Evolutionary conservation across 2,888 invertebrate genomes (phyloP).

Genomic region (Chaetogeoica ovagalla): DNA sequence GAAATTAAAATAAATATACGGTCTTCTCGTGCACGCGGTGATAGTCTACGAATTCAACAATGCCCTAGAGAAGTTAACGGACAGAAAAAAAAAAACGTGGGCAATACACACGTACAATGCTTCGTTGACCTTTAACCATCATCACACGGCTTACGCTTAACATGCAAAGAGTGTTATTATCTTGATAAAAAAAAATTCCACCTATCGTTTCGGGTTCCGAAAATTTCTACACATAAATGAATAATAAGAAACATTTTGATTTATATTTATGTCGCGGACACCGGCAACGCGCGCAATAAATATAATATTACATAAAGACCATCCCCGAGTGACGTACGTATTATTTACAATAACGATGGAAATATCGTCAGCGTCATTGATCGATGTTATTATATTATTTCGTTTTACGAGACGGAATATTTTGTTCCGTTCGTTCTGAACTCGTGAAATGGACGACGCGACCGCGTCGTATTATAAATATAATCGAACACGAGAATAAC

Average conservation of each 20-base stretch:
- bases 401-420: background rate
- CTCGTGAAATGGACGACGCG: background rate
- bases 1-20: conserved; percentile 22
- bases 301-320: background rate
- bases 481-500: too few relatives aligned
- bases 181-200: conserved; percentile 12
- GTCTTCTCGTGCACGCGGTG: background rate
- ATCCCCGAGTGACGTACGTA: background rate
- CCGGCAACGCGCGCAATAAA: too few relatives aligned
- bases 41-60: conserved; percentile 24
- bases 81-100: background rate
- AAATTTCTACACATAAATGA: conserved; percentile 15
- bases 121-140: conserved; percentile 28
- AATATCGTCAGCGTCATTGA: too few relatives aligned
- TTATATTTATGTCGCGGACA: background rate
- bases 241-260: background rate
- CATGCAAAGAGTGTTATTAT: conserved; percentile 23
- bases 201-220: conserved; percentile 4
- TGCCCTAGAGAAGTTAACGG: background rate
- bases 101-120: conserved; percentile 25
- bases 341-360: background rate
- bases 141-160: background rate
- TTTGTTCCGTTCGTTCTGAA: background rate
- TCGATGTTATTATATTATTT: background rate
- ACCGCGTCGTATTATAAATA: too few relatives aligned